Conservation (phyloP, 2,888 invertebrate species). For the Aelia acuminata region DNA sequence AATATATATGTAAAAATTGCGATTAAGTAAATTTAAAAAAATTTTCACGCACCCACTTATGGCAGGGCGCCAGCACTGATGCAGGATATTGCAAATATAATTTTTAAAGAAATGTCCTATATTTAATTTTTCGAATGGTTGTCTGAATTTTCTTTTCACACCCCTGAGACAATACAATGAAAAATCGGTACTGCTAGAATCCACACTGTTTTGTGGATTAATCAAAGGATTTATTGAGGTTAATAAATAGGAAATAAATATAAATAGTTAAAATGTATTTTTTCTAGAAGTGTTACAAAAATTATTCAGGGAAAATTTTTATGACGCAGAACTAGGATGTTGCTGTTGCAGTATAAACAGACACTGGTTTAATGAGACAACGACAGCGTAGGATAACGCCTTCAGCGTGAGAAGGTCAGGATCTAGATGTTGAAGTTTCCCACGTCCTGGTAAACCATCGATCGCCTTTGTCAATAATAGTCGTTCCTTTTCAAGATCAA, state of each 20-base stretch:
- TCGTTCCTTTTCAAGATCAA: constrained; percentile 80
- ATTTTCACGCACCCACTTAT: no score
- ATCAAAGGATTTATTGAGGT: neutral
- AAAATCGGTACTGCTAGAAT: neutral
- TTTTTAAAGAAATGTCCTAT: no score
- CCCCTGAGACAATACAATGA: neutral
- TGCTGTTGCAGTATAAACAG: constrained; percentile 66
- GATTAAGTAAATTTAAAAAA: no score
- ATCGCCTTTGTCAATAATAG: constrained; percentile 66
- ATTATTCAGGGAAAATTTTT: neutral
- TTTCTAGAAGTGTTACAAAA: neutral
- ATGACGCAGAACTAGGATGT: neutral
- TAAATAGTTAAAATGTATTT: neutral
- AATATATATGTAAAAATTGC: no score
- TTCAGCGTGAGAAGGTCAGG: constrained; percentile 89
- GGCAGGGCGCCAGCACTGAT: no score
- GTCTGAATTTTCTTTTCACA: no score
- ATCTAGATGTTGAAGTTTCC: constrained; percentile 76
- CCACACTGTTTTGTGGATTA: neutral
- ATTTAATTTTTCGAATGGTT: no score
- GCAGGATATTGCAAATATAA: no score
- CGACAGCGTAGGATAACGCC: constrained; percentile 69
- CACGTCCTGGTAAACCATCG: constrained; percentile 69
- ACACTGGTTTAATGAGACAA: constrained; percentile 66
- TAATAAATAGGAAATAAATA: no score